These are phyloP conservation scores for Pachycephala philippinensis DNA, from an alignment of 2,113 vertebrate genomes.

Conservation along the genomic window DNA sequence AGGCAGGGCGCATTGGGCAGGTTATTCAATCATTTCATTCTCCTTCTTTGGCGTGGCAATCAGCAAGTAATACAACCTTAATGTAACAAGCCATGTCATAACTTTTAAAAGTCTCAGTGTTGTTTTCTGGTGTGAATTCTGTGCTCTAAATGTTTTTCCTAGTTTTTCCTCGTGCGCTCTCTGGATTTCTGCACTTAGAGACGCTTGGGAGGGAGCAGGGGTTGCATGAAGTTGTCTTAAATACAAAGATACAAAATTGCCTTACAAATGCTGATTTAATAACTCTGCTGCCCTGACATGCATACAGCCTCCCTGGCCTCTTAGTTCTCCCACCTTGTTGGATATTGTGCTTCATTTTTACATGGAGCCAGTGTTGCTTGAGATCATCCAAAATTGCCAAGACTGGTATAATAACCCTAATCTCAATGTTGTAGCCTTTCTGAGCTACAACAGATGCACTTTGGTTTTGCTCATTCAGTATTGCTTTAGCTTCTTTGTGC, in stretches of 20 bases:
- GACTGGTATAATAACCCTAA: neutral
- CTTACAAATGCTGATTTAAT: neutral
- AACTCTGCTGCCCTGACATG: neutral
- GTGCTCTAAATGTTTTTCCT: neutral
- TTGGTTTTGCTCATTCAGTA: neutral
- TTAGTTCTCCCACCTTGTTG: neutral
- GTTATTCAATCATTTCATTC: rapidly evolving
- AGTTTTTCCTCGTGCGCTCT: neutral
- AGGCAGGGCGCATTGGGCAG: neutral
- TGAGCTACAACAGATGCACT: neutral
- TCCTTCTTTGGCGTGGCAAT: neutral
- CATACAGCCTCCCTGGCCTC: neutral
- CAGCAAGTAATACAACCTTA: no score
- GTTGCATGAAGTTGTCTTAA: neutral
- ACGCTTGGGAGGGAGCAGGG: neutral
- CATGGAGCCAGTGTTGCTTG: neutral
- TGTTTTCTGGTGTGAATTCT: neutral
- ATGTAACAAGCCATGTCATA: neutral
- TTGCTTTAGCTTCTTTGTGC: neutral
- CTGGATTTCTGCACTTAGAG: neutral
- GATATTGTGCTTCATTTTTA: neutral
- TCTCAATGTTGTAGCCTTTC: neutral
- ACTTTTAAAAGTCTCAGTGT: neutral
- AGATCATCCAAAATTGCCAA: neutral
- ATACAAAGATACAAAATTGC: neutral